Conservation (phyloP, 2,113 vertebrate genomes). For the Callipepla californica region DNA sequence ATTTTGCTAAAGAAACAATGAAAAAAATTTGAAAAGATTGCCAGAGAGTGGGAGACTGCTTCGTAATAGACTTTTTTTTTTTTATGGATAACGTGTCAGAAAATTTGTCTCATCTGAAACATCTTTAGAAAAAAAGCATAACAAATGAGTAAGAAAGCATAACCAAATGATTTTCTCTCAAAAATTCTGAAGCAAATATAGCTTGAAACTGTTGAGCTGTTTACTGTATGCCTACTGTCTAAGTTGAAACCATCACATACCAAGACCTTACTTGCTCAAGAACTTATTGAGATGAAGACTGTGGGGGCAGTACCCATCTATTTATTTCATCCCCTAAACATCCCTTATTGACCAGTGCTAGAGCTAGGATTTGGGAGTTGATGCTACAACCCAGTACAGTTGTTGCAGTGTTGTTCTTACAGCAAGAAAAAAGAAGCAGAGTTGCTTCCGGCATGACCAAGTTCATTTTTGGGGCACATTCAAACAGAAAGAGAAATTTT, state of each 20-base stretch:
- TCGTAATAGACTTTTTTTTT: background rate
- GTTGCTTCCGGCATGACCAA: slow-evolving; percentile 54
- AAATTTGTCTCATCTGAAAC: background rate
- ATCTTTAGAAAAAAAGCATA: background rate
- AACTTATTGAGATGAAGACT: background rate
- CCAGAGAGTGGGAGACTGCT: background rate
- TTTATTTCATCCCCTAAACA: background rate
- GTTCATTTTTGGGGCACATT: slow-evolving; percentile 33
- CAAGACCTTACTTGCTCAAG: background rate
- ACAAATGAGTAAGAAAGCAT: background rate
- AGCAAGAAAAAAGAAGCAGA: background rate
- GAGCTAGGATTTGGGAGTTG: background rate
- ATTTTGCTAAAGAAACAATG: background rate
- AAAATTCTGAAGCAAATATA: background rate
- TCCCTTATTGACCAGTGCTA: background rate
- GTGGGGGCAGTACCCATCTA: background rate
- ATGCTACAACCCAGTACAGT: background rate
- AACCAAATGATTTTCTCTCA: background rate
- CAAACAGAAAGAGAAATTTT: slow-evolving; percentile 37
- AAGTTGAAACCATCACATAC: background rate
- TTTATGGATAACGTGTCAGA: background rate
- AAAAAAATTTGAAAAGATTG: background rate
- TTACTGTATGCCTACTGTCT: background rate
- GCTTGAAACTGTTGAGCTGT: background rate
- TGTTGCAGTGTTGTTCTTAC: background rate